These are phyloP conservation scores for Toxostoma redivivum DNA, from an alignment of 2,113 vertebrate genomes.

Conservation along the genomic window DNA sequence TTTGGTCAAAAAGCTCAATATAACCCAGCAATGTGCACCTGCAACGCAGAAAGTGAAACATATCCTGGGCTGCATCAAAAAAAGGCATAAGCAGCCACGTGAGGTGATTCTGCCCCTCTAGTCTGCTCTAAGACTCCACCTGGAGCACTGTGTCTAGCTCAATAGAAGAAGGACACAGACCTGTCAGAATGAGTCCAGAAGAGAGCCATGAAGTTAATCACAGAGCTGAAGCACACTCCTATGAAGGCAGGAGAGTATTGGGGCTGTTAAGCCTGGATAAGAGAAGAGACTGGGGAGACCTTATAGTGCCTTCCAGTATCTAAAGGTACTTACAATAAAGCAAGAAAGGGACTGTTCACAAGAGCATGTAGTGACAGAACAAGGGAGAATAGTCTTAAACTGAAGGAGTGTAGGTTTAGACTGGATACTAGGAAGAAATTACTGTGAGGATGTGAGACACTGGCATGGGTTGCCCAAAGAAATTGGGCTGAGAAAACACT, in stretches of 20 bases:
- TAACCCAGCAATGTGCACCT: not conserved
- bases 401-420: not conserved
- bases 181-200: not conserved
- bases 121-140: not conserved
- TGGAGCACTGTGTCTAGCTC: not conserved
- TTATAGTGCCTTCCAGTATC: not conserved
- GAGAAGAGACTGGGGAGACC: not conserved
- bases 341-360: not conserved
- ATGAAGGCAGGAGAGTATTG: not conserved
- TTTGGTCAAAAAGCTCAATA: not conserved
- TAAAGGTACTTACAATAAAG: not conserved
- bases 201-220: not conserved
- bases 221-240: not conserved
- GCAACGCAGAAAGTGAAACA: not conserved
- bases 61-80: not conserved
- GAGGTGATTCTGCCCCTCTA: not conserved
- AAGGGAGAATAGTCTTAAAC: not conserved
- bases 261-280: not conserved
- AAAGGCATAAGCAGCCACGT: not conserved
- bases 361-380: not conserved
- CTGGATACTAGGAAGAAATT: not conserved
- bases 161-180: not conserved
- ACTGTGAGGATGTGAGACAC: not conserved
- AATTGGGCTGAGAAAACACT: not conserved
- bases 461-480: not conserved